Evolutionary conservation across 2,113 vertebrate genomes (phyloP), one percentile per base, ranked within the genome.

Genomic region (Vanacampus margaritifer): DNA sequence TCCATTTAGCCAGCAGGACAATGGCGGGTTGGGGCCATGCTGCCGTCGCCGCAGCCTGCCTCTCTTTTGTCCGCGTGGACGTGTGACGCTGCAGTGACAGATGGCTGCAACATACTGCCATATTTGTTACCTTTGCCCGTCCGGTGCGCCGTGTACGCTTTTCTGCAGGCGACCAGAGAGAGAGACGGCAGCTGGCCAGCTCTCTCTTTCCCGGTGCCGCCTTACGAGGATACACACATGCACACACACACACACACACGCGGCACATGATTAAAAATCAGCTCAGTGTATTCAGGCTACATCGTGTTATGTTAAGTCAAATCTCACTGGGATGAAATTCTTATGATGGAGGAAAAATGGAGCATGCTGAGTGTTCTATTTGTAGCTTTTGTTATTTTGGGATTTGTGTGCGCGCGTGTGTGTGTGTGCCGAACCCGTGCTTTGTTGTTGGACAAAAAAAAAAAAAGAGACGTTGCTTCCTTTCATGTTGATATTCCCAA

Each of bases 81-180:
- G 85, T 82, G 87, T 91, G 91, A 87, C 82, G 89, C 86, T 88
- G 48, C 67, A 81, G 91, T 92, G 93, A 95, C 95, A 95, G 94
- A 95, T 95, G 94, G 94, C 89, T 85, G 89, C 80, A 90, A 89
- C 89, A 88, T 91, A 90, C 91, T 92, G 92, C 88, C 86, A 88
- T 93, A 93, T 94, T 92, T 93, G 92, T 92, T 95, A 94, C 94
- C 93, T 95, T 94, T 93, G 88, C 87, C 79, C 87, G 77, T 93
- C 93, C 94, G 89, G 89, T 93, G 89, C 93, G 93, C 93, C 92
- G 93, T 94, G 94, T 94, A 92, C 91, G 80, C 74, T 87, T 91
- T 92, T 90, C 90, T 91, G 80, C 90, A 88, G 93, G 90, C 91
- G 85, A 91, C 90, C 90, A 83, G 86, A 85, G 92, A 85, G 92